A percentile compares a stretch with the other conserved stretches of the same genome.
phyloP scores from a whole-genome alignment of 2,113 vertebrate species.

The Leucopsar rothschildi region DNA sequence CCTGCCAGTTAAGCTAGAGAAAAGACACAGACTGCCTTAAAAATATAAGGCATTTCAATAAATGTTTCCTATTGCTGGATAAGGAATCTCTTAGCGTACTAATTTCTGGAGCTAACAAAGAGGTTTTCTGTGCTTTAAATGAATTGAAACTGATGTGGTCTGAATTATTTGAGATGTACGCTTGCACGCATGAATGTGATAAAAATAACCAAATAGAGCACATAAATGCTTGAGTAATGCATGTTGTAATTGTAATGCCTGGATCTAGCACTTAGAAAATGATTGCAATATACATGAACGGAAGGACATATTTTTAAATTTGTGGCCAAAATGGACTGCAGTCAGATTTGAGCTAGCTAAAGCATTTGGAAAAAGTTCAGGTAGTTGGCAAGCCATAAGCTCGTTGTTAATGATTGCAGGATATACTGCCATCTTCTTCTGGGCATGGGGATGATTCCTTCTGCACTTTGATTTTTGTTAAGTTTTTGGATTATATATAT shows the following conservation, averaged over 20 bases:
- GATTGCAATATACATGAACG: not conserved
- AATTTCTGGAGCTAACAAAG: not conserved
- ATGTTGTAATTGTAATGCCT: slow-evolving; percentile 40
- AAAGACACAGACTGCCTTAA: not conserved
- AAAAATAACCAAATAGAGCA: slow-evolving; percentile 33
- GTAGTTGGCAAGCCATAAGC: not conserved
- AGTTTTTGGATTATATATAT: not conserved
- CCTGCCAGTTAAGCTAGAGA: not conserved
- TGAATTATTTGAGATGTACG: not conserved
- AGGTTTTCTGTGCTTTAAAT: not conserved
- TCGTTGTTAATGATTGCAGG: not conserved
- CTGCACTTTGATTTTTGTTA: not conserved
- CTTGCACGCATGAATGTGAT: not conserved
- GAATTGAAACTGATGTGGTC: not conserved
- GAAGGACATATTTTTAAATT: slow-evolving; percentile 36
- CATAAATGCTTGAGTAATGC: slow-evolving; percentile 37
- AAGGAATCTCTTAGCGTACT: not conserved
- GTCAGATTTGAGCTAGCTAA: slow-evolving; percentile 37
- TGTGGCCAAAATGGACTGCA: slow-evolving; percentile 40
- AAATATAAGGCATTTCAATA: not conserved
- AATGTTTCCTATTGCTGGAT: not conserved
- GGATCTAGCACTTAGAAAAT: not conserved
- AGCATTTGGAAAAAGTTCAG: slow-evolving; percentile 42
- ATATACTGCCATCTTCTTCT: slow-evolving; percentile 3
- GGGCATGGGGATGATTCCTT: not conserved